Percentiles rank a stretch among this genome's conserved stretches.
phyloP scores from a whole-genome alignment of 2,113 vertebrate species.

The Pseudopipra pipra region DNA sequence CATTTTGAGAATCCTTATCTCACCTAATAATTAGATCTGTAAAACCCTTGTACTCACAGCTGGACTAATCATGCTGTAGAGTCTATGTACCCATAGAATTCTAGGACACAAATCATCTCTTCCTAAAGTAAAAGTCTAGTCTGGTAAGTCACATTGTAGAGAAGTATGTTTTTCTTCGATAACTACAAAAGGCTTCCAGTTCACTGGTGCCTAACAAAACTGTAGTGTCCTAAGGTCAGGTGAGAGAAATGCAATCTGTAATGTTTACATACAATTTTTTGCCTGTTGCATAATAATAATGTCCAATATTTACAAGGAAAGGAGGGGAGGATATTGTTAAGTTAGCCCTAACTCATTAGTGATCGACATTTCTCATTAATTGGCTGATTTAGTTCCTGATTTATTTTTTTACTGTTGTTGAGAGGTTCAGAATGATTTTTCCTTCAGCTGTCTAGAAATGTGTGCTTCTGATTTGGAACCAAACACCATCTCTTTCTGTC shows the following conservation, averaged over 20 bases:
- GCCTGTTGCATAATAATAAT: background rate
- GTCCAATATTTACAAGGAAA: background rate
- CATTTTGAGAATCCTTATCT: background rate
- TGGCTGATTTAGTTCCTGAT: background rate
- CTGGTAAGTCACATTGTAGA: background rate
- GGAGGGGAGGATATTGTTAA: background rate
- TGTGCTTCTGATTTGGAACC: background rate
- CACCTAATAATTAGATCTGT: background rate
- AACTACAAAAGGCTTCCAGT: background rate
- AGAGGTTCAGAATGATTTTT: background rate
- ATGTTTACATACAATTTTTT: background rate
- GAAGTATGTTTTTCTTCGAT: background rate
- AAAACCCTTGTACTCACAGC: background rate
- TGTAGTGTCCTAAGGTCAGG: background rate
- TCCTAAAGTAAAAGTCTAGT: background rate
- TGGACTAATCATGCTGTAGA: background rate
- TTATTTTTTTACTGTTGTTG: background rate
- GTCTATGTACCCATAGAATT: background rate
- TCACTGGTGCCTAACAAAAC: background rate
- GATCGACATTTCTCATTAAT: background rate
- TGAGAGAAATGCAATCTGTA: background rate
- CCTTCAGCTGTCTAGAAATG: background rate
- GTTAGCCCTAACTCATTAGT: background rate
- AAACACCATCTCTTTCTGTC: background rate
- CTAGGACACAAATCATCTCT: background rate